A percentile compares a stretch with the other conserved stretches of the same genome.
Conservation (phyloP, 2,797 vertebrate species). For the Cyprinella venusta region DNA sequence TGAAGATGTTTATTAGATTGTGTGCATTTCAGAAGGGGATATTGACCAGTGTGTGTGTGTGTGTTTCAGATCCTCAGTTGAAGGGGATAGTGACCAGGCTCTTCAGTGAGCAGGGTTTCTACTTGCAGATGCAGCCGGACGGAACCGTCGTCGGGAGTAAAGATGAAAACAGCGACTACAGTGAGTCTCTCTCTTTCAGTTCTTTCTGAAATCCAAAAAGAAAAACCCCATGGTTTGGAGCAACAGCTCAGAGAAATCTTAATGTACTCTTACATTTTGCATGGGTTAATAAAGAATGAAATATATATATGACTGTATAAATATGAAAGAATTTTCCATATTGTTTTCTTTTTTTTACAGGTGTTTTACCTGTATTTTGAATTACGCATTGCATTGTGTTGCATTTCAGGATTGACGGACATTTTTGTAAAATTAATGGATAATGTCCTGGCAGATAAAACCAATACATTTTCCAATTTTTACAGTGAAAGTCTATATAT, state of each 20-base stretch:
- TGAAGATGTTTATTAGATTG: too few relatives aligned
- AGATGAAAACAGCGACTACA: conserved; percentile 98
- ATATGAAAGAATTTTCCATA: too few relatives aligned
- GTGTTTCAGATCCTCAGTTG: neutral
- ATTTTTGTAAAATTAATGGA: neutral
- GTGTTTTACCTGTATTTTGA: too few relatives aligned
- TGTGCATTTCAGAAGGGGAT: too few relatives aligned
- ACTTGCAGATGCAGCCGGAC: conserved; percentile 95
- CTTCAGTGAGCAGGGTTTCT: conserved; percentile 97
- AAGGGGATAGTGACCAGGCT: conserved; percentile 90
- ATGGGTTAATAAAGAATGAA: too few relatives aligned
- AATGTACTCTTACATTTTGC: neutral
- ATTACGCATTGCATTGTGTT: too few relatives aligned
- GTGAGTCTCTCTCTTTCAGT: conserved; percentile 85
- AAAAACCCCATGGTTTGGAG: neutral
- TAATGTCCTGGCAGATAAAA: neutral
- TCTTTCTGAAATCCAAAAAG: conserved; percentile 31
- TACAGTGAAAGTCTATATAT: too few relatives aligned
- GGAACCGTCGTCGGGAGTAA: conserved; percentile 92
- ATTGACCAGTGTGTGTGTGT: neutral
- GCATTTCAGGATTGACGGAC: too few relatives aligned
- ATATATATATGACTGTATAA: too few relatives aligned
- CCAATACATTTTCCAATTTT: too few relatives aligned
- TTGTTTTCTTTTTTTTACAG: too few relatives aligned
- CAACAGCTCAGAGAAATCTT: neutral